phyloP scores from a whole-genome alignment of 2,888 invertebrate genomes.

The Drosophila crucigera region DNA sequence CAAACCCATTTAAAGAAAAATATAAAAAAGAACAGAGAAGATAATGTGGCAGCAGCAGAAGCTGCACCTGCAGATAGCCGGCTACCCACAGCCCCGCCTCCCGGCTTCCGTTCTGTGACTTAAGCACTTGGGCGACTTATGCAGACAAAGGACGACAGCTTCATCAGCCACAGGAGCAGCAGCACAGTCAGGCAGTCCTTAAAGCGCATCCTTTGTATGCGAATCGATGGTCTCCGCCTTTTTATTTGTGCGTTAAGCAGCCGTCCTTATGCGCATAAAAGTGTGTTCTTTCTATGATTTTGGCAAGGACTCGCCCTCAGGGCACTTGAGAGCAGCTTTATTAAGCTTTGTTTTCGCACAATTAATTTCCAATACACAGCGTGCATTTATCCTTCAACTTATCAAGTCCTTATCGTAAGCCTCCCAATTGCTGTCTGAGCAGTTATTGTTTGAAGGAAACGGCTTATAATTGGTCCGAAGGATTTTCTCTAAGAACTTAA shows the following conservation, averaged over 20 bases:
- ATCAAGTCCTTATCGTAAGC: neutral
- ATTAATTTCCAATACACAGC: neutral
- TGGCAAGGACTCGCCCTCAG: neutral
- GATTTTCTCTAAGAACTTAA: neutral
- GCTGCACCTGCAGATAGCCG: constrained; percentile 22
- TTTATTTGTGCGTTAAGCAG: neutral
- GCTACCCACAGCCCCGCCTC: neutral
- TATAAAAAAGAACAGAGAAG: neutral
- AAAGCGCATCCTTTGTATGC: constrained; percentile 10
- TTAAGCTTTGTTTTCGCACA: neutral
- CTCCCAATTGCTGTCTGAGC: neutral
- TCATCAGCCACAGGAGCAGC: neutral
- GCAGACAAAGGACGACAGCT: constrained; percentile 3
- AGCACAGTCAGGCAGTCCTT: neutral
- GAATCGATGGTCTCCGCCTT: constrained; percentile 21
- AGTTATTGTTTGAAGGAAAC: neutral
- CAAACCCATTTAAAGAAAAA: neutral
- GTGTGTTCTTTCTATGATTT: neutral
- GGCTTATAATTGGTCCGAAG: neutral
- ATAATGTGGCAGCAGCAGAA: constrained; percentile 8
- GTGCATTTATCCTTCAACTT: neutral
- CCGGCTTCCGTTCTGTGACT: neutral
- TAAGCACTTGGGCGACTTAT: constrained; percentile 13
- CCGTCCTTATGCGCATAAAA: neutral
- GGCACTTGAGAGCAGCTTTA: neutral